Evolutionary conservation across 2,797 vertebrate genomes (phyloP).

Genomic region (Silurus lanzhouensis): DNA sequence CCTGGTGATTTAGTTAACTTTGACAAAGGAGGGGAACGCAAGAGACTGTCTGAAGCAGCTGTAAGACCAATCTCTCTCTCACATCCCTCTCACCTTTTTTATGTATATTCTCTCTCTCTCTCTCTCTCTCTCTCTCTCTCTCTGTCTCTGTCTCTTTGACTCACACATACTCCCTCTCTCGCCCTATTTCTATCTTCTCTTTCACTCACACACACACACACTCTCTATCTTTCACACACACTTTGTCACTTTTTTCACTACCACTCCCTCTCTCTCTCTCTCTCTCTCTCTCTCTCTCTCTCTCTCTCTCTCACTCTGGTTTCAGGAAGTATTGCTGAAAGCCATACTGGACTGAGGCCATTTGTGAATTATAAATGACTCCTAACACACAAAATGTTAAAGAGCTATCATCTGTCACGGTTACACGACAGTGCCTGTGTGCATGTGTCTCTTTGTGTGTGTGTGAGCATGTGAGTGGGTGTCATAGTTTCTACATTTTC

Average conservation of each 20-base stretch:
- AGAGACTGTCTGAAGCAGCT: conserved; percentile 43
- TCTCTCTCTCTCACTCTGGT: not conserved
- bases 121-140: not conserved
- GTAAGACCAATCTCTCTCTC: conserved; percentile 11
- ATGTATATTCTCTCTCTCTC: too few relatives aligned
- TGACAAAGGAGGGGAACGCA: conserved; percentile 15
- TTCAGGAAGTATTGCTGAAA: conserved; percentile 18
- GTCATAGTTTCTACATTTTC: not conserved
- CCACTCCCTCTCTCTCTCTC: not conserved
- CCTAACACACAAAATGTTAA: conserved; percentile 38
- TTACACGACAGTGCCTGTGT: not conserved
- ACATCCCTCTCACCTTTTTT: not conserved
- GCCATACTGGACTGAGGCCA: conserved; percentile 50
- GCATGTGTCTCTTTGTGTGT: not conserved
- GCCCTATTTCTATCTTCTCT: not conserved
- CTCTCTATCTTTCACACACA: not conserved
- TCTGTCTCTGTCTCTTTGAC: not conserved
- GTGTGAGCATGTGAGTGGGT: not conserved
- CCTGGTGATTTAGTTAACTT: conserved; percentile 50
- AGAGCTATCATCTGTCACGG: conserved; percentile 35
- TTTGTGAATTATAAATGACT: conserved; percentile 48
- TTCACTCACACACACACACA: not conserved
- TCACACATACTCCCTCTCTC: not conserved
- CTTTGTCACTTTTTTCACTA: not conserved
- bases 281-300: not conserved